Base-by-base conservation (phyloP, 2,888 invertebrate genomes). In the Apantesis nais region DNA sequence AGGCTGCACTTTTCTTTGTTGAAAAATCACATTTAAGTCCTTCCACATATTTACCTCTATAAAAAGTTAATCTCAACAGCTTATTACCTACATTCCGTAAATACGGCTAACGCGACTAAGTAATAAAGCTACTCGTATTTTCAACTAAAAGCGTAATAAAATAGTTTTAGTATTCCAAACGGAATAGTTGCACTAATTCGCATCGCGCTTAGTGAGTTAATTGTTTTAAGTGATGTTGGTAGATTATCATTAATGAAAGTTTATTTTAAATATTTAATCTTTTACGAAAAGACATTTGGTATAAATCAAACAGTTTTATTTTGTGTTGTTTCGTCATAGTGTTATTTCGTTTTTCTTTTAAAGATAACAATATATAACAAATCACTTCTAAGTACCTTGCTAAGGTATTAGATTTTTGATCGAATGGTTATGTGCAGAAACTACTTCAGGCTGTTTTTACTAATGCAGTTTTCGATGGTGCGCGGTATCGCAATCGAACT, bases 121-220 rank as follows among this genome's bases (percentile, higher is more conserved):
- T 22, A 55, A 62, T 70, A 74, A 66, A 68, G 70, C 41, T 67
- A 55, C 65, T 31, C 61, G 37, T 65, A 70, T 69, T 79, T 65
- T 69, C 70, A 41, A 62, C 61, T 44, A 39, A 68, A 68, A 71
- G 39, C 25, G 39, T 71, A 65, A 72, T 71, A 67, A 75, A 78
- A 66, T 71, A 68, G 74, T 72, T 76, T 71, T 31, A 66, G 67
- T 60, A 68, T 62, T 62, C 29, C 39, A 66, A 55, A 66, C 37
- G 52, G 65, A 55, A 37, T 66, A 66, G 52, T 55, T 66, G 52
- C 37, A 66, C 52, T 55, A 66, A 66, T 66, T 66, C 19, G 65
- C 37, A 37, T 55, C 1, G 65, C 52, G 25, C 52, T 66, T 52
- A 70, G 66, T 67, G 67, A 73, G 71, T 73, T 72, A 66, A 71